phyloP scores from a whole-genome alignment of 2,797 vertebrate genomes.

The Anomalospiza imberbis region DNA sequence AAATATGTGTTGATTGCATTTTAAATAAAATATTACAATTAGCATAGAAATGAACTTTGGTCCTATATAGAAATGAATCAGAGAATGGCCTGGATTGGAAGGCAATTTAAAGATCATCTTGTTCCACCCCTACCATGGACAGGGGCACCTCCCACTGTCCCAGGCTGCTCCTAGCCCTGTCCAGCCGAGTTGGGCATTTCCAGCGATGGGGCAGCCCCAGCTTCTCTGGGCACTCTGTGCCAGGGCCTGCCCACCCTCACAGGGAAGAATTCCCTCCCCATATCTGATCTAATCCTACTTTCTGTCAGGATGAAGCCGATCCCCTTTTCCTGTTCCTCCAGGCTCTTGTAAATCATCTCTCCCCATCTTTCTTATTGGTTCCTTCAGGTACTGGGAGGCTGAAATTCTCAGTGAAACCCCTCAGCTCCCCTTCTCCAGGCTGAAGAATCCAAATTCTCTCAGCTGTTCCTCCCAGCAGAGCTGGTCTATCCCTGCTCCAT shows the following conservation, averaged over 20 bases:
- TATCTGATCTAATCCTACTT: not conserved
- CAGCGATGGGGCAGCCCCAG: not conserved
- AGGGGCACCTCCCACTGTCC: not conserved
- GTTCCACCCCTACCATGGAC: not conserved
- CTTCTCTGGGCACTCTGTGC: not conserved
- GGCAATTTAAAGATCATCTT: not conserved
- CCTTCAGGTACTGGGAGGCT: not conserved
- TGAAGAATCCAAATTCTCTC: not conserved
- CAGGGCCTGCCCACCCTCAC: fast-evolving
- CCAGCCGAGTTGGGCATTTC: fast-evolving
- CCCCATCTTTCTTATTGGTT: not conserved
- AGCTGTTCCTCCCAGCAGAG: not conserved
- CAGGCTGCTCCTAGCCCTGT: fast-evolving
- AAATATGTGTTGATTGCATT: not conserved
- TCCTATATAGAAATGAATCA: not conserved
- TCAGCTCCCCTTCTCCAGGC: not conserved
- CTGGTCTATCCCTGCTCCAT: not conserved
- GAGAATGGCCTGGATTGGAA: not conserved
- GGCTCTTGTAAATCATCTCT: not conserved
- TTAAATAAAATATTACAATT: not conserved
- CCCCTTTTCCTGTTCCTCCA: not conserved
- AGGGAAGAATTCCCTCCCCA: not conserved
- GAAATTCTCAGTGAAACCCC: not conserved
- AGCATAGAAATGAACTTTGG: not conserved
- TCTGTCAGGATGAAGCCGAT: not conserved